Conservation (phyloP, 2,888 invertebrate species). For the Hipparchia semele region DNA sequence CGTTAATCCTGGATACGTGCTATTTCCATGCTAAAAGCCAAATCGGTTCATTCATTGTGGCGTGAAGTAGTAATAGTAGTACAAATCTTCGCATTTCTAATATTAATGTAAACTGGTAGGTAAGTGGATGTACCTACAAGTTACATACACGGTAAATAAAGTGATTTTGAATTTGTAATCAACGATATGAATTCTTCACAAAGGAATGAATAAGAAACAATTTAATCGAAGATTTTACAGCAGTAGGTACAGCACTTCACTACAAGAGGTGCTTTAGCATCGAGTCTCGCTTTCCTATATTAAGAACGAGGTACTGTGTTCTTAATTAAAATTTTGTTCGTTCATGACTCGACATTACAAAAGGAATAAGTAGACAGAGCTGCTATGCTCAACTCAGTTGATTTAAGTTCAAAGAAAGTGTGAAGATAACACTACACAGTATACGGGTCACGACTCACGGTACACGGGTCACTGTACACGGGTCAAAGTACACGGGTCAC, state of each 20-base stretch:
- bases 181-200: not conserved
- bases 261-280: slow-evolving; percentile 1
- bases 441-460: no score
- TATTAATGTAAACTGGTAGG: no score
- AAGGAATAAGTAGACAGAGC: not conserved
- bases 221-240: slow-evolving; percentile 11
- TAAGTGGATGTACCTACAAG: no score
- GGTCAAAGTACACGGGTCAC: no score
- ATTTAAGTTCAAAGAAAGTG: not conserved
- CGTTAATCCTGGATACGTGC: no score
- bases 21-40: no score
- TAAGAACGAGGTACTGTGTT: not conserved
- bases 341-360: not conserved
- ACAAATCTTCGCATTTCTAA: no score
- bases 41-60: no score
- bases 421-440: no score
- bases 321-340: slow-evolving; percentile 12
- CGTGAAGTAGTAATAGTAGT: no score
- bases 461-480: no score
- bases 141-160: not conserved
- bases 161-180: not conserved
- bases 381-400: not conserved
- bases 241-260: slow-evolving; percentile 3
- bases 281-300: slow-evolving; percentile 2
- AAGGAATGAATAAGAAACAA: slow-evolving; percentile 4